Evolutionary conservation across 2,797 vertebrate species (phyloP), one percentile per base, ranked within the genome.

Genomic region (Gambelia wislizenii): DNA sequence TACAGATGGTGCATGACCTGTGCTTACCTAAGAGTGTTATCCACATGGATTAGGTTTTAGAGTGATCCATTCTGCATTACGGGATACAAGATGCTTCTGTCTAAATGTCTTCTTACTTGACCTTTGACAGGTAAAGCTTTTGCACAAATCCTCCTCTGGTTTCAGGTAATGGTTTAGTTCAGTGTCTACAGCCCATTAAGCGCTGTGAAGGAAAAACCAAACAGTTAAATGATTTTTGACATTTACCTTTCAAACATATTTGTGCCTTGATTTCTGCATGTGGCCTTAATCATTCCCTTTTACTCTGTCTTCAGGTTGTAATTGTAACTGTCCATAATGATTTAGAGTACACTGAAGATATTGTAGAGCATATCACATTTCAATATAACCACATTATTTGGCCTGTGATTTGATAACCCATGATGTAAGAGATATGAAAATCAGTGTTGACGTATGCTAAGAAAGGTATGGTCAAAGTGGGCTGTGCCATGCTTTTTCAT

Each of bases 11-110:
- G 14, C 80, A 1, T 91, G 92, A 94, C 94, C 95, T 94, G 44
- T 91, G 91, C 88, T 94, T 94, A 78, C 90, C 87, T 90, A 91
- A 95, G 89, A 39, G 89, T 89, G 92, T 93, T 93, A 89, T 36
- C 86, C 92, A 91, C 92, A 20, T 74, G 87, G 91, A 94, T 94
- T 91, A 92, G 78, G 86, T 76, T 89, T 82, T 88, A 83, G 89
- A 87, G 69, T 87, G 91, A 93, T 84, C 88, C 25, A 47, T 91
- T 95, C 93, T 91, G 87, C 84, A 91, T 92, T 86, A 67, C 33
- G 30, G 79, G 83, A 93, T 93, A 93, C 52, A 91, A 90, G 80
- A 95, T 91, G 91, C 61, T 94, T 89, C 91, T 93, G 84, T 81
- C 91, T 92, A 44, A 94, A 92, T 13, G 77, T 77, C 84, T 89